phyloP scores from a whole-genome alignment of 1,140 invertebrate genomes.

The Parasteatoda tepidariorum region DNA sequence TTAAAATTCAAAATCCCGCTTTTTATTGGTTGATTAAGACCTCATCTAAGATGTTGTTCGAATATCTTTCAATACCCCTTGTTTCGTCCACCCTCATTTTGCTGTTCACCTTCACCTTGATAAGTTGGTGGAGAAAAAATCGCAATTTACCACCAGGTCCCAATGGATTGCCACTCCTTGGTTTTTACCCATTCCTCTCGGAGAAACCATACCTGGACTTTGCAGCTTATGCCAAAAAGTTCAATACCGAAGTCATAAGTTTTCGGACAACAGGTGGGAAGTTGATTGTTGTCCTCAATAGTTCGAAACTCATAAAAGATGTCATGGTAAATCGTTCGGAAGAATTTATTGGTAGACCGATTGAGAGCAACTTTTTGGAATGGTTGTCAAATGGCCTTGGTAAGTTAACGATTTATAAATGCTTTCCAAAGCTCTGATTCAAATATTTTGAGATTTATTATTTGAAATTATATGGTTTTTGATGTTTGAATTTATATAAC shows the following conservation, averaged over 20 bases:
- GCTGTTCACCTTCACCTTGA: conserved; percentile 65
- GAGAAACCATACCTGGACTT: background rate
- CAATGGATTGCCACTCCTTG: conserved; percentile 8
- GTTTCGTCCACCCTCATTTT: conserved; percentile 65
- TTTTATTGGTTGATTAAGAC: background rate
- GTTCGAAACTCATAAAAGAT: conserved; percentile 21
- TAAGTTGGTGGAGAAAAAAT: conserved; percentile 11
- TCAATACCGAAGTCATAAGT: conserved; percentile 18
- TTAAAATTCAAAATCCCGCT: background rate
- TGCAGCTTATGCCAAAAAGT: background rate
- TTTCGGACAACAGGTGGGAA: conserved; percentile 13
- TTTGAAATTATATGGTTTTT: no score
- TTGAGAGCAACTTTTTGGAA: background rate
- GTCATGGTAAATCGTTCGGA: conserved; percentile 9
- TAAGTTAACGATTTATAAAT: background rate
- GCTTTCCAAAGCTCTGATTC: background rate
- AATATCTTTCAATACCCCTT: background rate
- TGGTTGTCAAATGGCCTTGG: conserved; percentile 19
- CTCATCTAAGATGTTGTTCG: background rate
- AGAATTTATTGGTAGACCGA: conserved; percentile 18
- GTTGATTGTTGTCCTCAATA: conserved; percentile 9
- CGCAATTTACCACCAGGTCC: conserved; percentile 21
- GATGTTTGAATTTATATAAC: no score
- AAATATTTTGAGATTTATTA: no score
- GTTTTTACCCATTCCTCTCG: background rate